Base-by-base conservation (phyloP, 2,797 vertebrate genomes). In the Leptatherina wallacei region DNA sequence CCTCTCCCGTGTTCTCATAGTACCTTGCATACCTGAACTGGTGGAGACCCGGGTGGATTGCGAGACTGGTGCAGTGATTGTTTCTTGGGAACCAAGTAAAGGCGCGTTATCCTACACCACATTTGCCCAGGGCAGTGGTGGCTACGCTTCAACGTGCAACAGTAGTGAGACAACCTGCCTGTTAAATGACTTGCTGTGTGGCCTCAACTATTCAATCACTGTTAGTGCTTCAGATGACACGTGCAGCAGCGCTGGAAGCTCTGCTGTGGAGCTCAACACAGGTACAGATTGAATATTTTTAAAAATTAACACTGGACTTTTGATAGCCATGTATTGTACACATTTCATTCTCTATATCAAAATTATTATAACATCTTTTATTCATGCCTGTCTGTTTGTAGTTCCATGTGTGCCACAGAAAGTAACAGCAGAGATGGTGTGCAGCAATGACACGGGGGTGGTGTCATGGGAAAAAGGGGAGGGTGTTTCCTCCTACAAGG, bases 401-500 rank as follows among this genome's bases (percentile, higher is more conserved):
- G 95, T 90, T 20, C 91, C 85, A 0, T 96, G 95, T 38, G 54
- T 80, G 7, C 94, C 94, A 32, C 86, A 89, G 65, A 69, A 55
- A 0, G 85, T 92, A 59, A 72, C 61, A 2, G 87, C 91, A 10
- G 20, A 81, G 40, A 81, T 93, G 73, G 22, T 85, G 64, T 96
- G 95, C 73, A 22, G 61, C 27, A 90, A 75, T 13, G 73, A 92
- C 71, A 89, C 84, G 3, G 94, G 89, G 0, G 3, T 92, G 13
- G 90, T 95, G 65, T 92, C 86, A 1, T 96, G 95, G 95, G 88
- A 92, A 33, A 79, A 82, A 24, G 88, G 18, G 6, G 88, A 91
- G 4, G 81, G 69, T 0, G 83, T 77, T 49, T 66, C 77, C 32
- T 88, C 80, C 12, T 94, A 94, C 76, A 13, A 29, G 12, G 93